Conservation (phyloP, 2,888 invertebrate genomes). For the Tipula helvola region DNA sequence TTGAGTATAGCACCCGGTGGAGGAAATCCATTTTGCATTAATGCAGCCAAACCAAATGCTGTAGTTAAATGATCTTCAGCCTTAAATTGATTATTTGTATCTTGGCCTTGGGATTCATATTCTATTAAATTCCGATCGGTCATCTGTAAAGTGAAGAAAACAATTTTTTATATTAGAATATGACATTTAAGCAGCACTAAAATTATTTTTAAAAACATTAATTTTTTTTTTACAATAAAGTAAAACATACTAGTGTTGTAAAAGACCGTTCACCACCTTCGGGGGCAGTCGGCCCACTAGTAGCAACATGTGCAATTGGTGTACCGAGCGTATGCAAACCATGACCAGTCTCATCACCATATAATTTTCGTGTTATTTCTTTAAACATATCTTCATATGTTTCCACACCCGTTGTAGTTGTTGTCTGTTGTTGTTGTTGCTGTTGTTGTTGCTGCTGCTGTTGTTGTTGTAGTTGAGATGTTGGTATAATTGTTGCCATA, state of each 20-base stretch:
- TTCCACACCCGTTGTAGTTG: conserved; percentile 15
- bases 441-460: conserved; percentile 33
- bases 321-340: conserved; percentile 36
- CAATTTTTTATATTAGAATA: conserved; percentile 12
- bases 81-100: conserved; percentile 37
- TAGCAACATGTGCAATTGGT: conserved; percentile 36
- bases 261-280: conserved; percentile 37
- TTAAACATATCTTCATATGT: conserved; percentile 49
- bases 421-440: neutral
- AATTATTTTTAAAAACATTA: neutral
- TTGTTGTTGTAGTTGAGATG: conserved; percentile 23
- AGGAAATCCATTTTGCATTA: conserved; percentile 63
- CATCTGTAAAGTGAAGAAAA: conserved; percentile 28
- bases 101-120: conserved; percentile 29
- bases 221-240: neutral
- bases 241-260: conserved; percentile 32
- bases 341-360: conserved; percentile 62
- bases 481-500: conserved; percentile 37
- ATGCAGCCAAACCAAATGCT: conserved; percentile 60
- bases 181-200: neutral
- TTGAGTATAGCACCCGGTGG: conserved; percentile 46
- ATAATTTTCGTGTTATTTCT: conserved; percentile 83
- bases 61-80: conserved; percentile 58
- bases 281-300: conserved; percentile 35
- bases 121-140: conserved; percentile 34